Base-by-base conservation (phyloP, 2,113 vertebrate genomes). In the Perccottus glenii region DNA sequence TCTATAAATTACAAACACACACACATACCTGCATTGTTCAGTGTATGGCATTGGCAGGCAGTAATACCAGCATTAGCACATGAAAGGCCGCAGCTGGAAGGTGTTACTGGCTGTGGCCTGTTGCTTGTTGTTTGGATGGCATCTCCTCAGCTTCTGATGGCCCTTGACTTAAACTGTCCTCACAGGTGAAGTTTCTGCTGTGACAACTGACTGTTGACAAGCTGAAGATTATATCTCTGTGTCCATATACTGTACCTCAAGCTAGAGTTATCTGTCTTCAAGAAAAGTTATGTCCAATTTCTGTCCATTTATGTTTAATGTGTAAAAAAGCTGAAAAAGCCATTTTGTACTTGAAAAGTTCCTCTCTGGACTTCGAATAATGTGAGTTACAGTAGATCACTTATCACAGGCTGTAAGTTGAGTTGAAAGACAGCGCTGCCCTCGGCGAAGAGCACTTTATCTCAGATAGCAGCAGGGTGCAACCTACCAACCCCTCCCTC, bases 61-160 rank as follows among this genome's bases (percentile, higher is more conserved):
- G 69, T 87, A 85, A 84, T 81, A 85, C n/a, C 69, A 67, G 52
- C 67, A 90, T 91, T 89, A 83, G 85, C 88, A 91, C 90, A 91
- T 92, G 87, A 91, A 91, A 90, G 85, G 48, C 64, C 80, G 81
- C 86, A 87, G 84, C 82, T 87, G 84, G 83, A 85, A 78, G 65
- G 74, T 81, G 76, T 84, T 74, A 58, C 80, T 84, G 80, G 78
- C 76, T 59, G 56, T 73, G 67, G 64, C 62, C 67, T 67, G 64
- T 71, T 75, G 70, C 67, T 62, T 80, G 65, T 82, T 87, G 77
- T 80, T 81, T 55, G 70, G 76, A 78, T 61, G 67, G 74, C 72
- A 78, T 60, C 46, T 80, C 77, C 43, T 76, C 51, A 82, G 78
- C 82, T 78, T 32, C 6, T 48, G 50, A 60, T 40, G 46, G 65